Percentiles rank a stretch among this genome's conserved stretches.
Evolutionary conservation across 1,140 invertebrate genomes (phyloP).

Genomic region (Cotesia typhae): DNA sequence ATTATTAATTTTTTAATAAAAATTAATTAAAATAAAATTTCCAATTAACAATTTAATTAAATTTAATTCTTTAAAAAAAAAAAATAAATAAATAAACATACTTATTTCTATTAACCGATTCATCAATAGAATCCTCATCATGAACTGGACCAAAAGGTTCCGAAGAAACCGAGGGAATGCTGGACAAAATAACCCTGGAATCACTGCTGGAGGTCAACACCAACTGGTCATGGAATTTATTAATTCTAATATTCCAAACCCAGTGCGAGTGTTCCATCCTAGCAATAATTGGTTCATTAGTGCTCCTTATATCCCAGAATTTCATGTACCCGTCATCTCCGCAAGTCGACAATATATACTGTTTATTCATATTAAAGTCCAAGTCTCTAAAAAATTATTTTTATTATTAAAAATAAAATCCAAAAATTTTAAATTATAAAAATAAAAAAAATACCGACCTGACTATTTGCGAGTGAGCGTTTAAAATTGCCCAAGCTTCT

Average conservation of each 20-base stretch:
- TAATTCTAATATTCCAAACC: conserved; percentile 95
- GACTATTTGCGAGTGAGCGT: conserved; percentile 87
- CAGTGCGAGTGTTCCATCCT: conserved; percentile 95
- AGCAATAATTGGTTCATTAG: conserved; percentile 79
- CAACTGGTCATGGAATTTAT: conserved; percentile 96
- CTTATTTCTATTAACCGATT: conserved; percentile 59
- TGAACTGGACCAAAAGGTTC: conserved; percentile 74
- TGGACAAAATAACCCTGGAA: conserved; percentile 87
- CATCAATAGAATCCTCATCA: conserved; percentile 47
- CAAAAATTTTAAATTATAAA: not conserved
- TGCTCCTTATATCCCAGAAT: conserved; percentile 94
- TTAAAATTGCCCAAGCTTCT: conserved; percentile 84
- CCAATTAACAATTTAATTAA: not conserved
- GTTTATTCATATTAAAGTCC: conserved; percentile 97
- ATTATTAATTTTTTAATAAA: conserved; percentile 3
- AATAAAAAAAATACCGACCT: conserved; percentile 54
- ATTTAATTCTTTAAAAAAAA: conserved; percentile 7
- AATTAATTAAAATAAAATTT: too few species aligned
- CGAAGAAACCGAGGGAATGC: conserved; percentile 87
- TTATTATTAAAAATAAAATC: too few species aligned
- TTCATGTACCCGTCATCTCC: conserved; percentile 94
- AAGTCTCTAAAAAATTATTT: conserved; percentile 72
- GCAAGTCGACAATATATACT: conserved; percentile 91
- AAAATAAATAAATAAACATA: conserved; percentile 37
- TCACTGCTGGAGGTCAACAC: conserved; percentile 95